A percentile compares a stretch with the other conserved stretches of the same genome.
Conservation (phyloP, 2,888 invertebrate genomes). For the Meghimatium bilineatum region DNA sequence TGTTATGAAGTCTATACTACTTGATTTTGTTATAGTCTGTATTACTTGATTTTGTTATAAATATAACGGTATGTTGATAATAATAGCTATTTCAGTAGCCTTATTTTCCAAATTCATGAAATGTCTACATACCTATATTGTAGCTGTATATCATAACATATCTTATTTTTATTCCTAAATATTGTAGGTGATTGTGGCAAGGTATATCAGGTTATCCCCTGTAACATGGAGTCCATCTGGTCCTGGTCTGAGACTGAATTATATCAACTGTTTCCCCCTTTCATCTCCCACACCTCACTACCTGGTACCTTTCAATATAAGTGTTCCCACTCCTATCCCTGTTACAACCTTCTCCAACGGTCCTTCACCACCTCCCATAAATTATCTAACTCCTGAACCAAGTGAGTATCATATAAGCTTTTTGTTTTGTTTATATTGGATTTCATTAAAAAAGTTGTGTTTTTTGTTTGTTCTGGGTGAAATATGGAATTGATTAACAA, state of each 20-base stretch:
- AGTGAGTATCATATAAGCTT: neutral
- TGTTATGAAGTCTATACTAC: too few relatives aligned
- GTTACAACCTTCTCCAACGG: neutral
- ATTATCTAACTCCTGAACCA: neutral
- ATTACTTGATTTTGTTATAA: too few relatives aligned
- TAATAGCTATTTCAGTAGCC: too few relatives aligned
- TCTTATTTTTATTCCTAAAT: neutral
- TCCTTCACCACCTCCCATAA: slow-evolving; percentile 12
- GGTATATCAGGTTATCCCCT: slow-evolving; percentile 63
- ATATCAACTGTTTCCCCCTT: slow-evolving; percentile 60
- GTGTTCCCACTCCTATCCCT: slow-evolving; percentile 6
- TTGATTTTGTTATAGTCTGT: too few relatives aligned
- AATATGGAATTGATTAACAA: too few relatives aligned
- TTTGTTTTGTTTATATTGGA: neutral
- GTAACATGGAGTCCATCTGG: slow-evolving; percentile 57
- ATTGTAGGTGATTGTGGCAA: slow-evolving; percentile 50
- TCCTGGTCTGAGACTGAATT: slow-evolving; percentile 61
- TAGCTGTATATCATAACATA: neutral
- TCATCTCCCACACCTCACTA: slow-evolving; percentile 44
- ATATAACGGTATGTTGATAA: too few relatives aligned
- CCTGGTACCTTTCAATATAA: slow-evolving; percentile 41
- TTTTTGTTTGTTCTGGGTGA: neutral
- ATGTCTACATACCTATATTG: too few relatives aligned
- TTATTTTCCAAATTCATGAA: too few relatives aligned
- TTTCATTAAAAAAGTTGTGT: too few relatives aligned